Conservation (phyloP, 2,113 vertebrate genomes). For the Callorhinus ursinus region DNA sequence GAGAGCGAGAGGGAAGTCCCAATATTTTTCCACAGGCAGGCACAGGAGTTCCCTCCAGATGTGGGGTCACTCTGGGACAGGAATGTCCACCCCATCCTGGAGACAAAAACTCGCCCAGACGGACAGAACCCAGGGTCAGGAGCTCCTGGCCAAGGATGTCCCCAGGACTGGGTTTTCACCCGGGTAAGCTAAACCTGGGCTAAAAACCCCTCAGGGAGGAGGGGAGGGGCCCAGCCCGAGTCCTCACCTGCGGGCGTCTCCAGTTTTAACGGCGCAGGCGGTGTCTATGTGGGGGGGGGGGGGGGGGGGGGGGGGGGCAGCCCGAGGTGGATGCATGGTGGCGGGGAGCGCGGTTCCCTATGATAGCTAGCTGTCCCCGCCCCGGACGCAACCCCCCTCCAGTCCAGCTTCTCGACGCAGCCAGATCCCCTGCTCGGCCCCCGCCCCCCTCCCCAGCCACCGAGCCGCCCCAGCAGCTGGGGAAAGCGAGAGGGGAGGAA, state of each 20-base stretch:
- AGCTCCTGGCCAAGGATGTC: slow-evolving; percentile 57
- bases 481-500: slow-evolving; percentile 39
- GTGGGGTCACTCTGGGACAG: slow-evolving; percentile 79
- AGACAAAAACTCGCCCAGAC: slow-evolving; percentile 51
- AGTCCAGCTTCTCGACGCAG: slow-evolving; percentile 67
- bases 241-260: slow-evolving; percentile 65
- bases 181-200: slow-evolving; percentile 1
- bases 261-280: slow-evolving; percentile 23
- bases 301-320: slow-evolving; percentile 56
- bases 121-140: slow-evolving; percentile 1
- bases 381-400: slow-evolving; percentile 61
- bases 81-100: slow-evolving; percentile 53
- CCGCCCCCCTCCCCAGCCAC: slow-evolving; percentile 67
- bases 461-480: slow-evolving; percentile 49
- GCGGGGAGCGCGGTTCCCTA: slow-evolving; percentile 64
- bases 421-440: slow-evolving; percentile 57
- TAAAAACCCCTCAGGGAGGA: slow-evolving; percentile 3
- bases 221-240: slow-evolving; percentile 59
- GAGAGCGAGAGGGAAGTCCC: slow-evolving; percentile 56
- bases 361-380: slow-evolving; percentile 69
- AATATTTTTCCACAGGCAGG: slow-evolving; percentile 45
- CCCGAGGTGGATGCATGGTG: slow-evolving; percentile 62
- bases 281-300: slow-evolving; percentile 37
- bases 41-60: slow-evolving; percentile 77
- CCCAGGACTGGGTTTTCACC: background rate